Conservation (phyloP, 1,140 invertebrate genomes). For the Kradibia gibbosae region DNA sequence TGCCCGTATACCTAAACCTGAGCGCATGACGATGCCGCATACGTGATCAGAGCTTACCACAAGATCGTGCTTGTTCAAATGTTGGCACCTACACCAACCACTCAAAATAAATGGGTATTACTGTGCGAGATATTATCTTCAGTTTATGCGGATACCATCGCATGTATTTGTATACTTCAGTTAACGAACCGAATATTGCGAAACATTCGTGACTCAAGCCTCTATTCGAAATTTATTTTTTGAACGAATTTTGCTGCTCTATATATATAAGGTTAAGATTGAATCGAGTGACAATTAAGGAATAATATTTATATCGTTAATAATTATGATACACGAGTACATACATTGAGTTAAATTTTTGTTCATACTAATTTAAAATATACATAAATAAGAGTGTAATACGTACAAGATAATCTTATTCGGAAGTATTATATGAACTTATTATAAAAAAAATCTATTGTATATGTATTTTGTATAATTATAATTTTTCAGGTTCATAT, state of each 20-base stretch:
- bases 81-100: conserved; percentile 17
- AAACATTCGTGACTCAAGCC: background rate
- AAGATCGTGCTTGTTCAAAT: conserved; percentile 35
- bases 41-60: conserved; percentile 12
- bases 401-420: too few relatives aligned
- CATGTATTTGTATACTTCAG: background rate
- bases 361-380: too few relatives aligned
- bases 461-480: too few relatives aligned
- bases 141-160: background rate
- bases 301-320: too few relatives aligned
- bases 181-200: conserved; percentile 9
- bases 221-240: background rate
- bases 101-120: background rate
- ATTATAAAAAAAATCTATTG: too few relatives aligned
- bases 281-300: too few relatives aligned
- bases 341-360: too few relatives aligned
- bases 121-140: background rate
- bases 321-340: too few relatives aligned
- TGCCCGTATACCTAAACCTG: background rate
- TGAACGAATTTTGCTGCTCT: background rate
- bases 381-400: too few relatives aligned
- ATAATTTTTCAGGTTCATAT: too few relatives aligned
- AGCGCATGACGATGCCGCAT: conserved; percentile 10
- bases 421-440: too few relatives aligned
- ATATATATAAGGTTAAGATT: too few relatives aligned